phyloP scores from a whole-genome alignment of 2,797 vertebrate species.

The Bradypodion ventrale region DNA sequence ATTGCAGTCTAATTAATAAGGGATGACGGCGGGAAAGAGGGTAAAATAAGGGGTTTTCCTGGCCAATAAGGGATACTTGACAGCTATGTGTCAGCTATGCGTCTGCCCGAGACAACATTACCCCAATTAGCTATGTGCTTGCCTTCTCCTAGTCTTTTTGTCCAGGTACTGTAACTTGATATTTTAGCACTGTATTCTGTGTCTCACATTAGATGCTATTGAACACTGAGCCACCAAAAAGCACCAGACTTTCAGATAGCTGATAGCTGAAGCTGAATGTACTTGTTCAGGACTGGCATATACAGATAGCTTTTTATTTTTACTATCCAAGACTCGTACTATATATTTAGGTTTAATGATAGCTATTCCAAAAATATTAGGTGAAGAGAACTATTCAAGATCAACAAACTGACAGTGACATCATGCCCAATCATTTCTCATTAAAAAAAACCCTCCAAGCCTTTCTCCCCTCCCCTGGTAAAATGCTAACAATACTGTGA shows the following conservation, averaged over 20 bases:
- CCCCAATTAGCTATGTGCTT: neutral
- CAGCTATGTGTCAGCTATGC: too few relatives aligned
- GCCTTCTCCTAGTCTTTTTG: neutral
- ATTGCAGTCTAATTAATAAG: too few relatives aligned
- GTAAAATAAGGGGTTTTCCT: too few relatives aligned
- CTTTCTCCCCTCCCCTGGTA: too few relatives aligned
- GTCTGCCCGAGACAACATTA: too few relatives aligned
- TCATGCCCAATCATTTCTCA: neutral
- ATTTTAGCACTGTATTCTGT: neutral
- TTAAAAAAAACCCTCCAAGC: too few relatives aligned
- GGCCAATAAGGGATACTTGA: too few relatives aligned
- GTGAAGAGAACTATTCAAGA: neutral
- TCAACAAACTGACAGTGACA: too few relatives aligned
- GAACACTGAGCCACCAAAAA: neutral
- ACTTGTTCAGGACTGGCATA: neutral
- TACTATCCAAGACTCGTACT: neutral
- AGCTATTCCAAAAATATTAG: neutral
- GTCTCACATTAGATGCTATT: neutral
- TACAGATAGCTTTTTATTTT: neutral
- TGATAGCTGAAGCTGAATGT: neutral
- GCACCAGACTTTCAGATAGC: neutral
- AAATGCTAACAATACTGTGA: neutral
- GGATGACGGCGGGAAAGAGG: too few relatives aligned
- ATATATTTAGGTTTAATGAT: neutral
- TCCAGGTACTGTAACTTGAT: too few relatives aligned